phyloP scores from a whole-genome alignment of 2,888 invertebrate genomes.

The Campoplex nolae region DNA sequence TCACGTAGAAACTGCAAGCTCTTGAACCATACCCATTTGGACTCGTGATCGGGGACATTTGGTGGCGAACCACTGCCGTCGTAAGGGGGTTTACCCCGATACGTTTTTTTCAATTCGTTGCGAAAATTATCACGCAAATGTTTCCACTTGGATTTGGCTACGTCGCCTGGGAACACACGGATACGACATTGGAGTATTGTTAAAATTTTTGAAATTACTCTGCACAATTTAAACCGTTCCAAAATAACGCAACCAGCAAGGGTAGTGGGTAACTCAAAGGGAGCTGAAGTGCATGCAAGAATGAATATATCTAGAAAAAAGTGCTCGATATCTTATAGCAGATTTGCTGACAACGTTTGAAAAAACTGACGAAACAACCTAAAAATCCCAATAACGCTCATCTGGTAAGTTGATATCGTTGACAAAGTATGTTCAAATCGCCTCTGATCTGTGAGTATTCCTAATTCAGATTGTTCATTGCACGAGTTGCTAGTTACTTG shows the following conservation, averaged over 20 bases:
- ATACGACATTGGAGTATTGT: not conserved
- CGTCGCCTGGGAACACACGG: slow-evolving; percentile 72
- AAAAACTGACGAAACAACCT: not conserved
- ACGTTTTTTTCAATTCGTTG: slow-evolving; percentile 78
- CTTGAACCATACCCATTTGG: slow-evolving; percentile 80
- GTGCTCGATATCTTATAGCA: not conserved
- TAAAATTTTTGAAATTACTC: not conserved
- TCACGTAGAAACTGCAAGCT: slow-evolving; percentile 78
- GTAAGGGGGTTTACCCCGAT: slow-evolving; percentile 74
- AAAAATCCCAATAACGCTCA: too few relatives aligned
- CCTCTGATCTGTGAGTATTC: not conserved
- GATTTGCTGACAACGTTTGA: not conserved
- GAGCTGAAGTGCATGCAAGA: not conserved
- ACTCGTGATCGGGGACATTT: slow-evolving; percentile 75
- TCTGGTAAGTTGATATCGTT: not conserved
- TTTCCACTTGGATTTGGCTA: slow-evolving; percentile 80
- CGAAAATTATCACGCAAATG: slow-evolving; percentile 78
- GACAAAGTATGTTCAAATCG: not conserved
- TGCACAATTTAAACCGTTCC: not conserved
- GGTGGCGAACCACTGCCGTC: slow-evolving; percentile 71
- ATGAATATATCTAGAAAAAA: not conserved
- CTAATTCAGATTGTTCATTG: too few relatives aligned
- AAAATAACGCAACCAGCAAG: not conserved
- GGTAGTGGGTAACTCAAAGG: not conserved
- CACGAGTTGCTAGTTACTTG: not conserved